Conservation (phyloP, 92 coral and sea anemone species). For the Bergia sp. region DNA sequence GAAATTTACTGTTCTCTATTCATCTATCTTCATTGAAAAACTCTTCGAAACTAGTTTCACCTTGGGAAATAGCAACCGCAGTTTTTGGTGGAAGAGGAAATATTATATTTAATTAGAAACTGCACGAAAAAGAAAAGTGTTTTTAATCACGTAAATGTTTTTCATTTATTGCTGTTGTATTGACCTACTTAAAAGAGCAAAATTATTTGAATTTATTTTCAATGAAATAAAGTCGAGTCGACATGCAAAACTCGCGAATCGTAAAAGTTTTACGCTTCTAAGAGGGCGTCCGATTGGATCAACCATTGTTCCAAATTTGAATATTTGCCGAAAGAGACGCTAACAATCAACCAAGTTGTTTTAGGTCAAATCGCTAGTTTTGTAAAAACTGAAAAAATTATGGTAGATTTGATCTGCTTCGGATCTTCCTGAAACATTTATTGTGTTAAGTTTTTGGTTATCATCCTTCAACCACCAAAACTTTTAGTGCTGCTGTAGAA, state of each 20-base stretch:
- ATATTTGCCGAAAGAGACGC: conserved; percentile 43
- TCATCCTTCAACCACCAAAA: neutral
- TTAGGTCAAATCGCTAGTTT: neutral
- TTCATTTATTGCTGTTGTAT: neutral
- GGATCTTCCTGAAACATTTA: neutral
- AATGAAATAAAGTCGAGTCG: neutral
- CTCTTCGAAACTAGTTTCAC: neutral
- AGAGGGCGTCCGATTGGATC: conserved; percentile 35
- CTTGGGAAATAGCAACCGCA: neutral
- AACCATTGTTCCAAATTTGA: conserved; percentile 40
- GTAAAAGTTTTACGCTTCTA: conserved; percentile 6
- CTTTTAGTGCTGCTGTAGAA: neutral
- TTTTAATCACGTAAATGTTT: neutral
- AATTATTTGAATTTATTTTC: neutral
- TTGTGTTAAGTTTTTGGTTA: neutral
- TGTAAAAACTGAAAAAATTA: neutral
- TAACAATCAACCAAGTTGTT: neutral
- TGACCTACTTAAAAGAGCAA: neutral
- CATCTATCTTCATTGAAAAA: neutral
- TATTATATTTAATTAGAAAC: neutral
- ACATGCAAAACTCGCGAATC: neutral
- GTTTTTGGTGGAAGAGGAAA: neutral
- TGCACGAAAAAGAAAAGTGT: neutral
- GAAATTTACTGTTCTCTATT: neutral
- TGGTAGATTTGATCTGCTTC: neutral